Base-by-base conservation (phyloP, 2,888 invertebrate species). In the Eristalis arbustorum region DNA sequence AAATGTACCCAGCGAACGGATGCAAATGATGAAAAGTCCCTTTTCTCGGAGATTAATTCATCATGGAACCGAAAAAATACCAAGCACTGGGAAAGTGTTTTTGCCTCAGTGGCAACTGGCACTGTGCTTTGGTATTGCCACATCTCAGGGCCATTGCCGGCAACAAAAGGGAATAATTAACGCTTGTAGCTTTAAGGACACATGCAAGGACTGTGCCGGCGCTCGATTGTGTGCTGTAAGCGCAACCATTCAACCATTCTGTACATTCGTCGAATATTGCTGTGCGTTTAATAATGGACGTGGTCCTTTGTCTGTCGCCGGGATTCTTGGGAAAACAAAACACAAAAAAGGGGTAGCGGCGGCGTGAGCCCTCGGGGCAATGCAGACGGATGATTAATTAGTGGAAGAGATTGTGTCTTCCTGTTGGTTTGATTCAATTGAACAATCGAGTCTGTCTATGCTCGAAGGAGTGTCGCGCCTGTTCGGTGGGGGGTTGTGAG, bases 31-130 rank as follows among this genome's bases (percentile, higher is more conserved):
- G 73, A 62, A 72, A 77, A 72, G 71, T 78, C 62, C 66, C 62
- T 83, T 75, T 67, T 75, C 71, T 64, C 75, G 28, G 34, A 75
- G 74, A 87, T 78, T 83, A 83, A 83, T 83, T 87, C 83, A 72
- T 82, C 87, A 87, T 31, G 31, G 57, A 71, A 61, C 28, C 42
- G 31, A 56, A 79, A 79, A 73, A 67, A 31, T 49, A 59, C 23
- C 61, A 66, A 72, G 40, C 13, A 67, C 49, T 42, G 37, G 40
- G 25, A 69, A 77, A 23, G 28, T 66, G 18, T 72, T 64, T 66
- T 61, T 59, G 62, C 34, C 56, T n/a, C n/a, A 6, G 34, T 23
- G 22, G 37, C 18, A n/a, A n/a, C n/a, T n/a, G n/a, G n/a, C n/a
- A n/a, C n/a, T n/a, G 66, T 71, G 57, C 28, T 49, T 49, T 49